phyloP scores from a whole-genome alignment of 30 jellyfish, hydroid and myxozoan species.

The Turritopsis dohrnii region DNA sequence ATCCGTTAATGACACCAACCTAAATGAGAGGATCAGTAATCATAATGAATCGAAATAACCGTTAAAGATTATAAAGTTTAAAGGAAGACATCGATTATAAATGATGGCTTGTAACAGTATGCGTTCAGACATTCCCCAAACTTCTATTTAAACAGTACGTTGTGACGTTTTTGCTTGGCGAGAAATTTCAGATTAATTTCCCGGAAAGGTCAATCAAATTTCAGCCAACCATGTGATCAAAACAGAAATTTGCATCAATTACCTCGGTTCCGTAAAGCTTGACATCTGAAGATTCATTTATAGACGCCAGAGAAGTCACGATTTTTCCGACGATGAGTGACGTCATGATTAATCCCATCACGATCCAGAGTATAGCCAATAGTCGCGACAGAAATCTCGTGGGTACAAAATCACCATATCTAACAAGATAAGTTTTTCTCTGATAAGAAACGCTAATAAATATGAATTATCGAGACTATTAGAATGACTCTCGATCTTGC shows the following conservation, averaged over 20 bases:
- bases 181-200: too few relatives aligned
- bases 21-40: not conserved
- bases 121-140: too few relatives aligned
- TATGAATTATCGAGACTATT: not conserved
- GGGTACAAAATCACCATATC: constrained; percentile 29
- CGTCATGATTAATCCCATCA: not conserved
- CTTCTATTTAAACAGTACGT: too few relatives aligned
- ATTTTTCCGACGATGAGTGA: constrained; percentile 21
- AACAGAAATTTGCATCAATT: too few relatives aligned
- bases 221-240: not conserved
- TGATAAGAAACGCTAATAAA: too few relatives aligned
- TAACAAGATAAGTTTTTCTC: too few relatives aligned
- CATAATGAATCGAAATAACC: too few relatives aligned
- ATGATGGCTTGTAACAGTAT: too few relatives aligned
- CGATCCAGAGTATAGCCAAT: not conserved
- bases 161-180: too few relatives aligned
- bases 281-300: constrained; percentile 2
- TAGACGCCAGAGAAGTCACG: constrained; percentile 5
- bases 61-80: too few relatives aligned
- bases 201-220: not conserved
- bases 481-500: not conserved
- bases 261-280: constrained; percentile 23
- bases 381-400: not conserved
- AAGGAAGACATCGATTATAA: too few relatives aligned
- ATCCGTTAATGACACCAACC: constrained; percentile 20